Percentiles rank a stretch among this genome's conserved stretches.
Conservation (phyloP, 1,140 invertebrate species). For the Drosophila saltans region DNA sequence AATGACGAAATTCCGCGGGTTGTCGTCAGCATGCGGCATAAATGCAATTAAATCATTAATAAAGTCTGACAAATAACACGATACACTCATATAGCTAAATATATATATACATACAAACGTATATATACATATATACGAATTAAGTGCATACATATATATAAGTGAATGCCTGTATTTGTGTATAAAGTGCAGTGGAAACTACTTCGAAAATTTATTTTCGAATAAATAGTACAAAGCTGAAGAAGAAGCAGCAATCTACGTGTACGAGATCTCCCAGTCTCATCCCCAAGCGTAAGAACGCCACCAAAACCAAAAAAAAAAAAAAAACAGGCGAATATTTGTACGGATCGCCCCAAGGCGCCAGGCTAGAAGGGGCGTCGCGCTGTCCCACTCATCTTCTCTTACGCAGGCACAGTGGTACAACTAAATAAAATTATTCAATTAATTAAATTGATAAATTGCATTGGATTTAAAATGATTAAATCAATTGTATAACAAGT, state of each 20-base stretch:
- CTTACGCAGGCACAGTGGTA: constrained; percentile 66
- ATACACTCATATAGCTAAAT: constrained; percentile 23
- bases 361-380: constrained; percentile 35
- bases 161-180: constrained; percentile 6
- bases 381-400: constrained; percentile 40
- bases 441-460: constrained; percentile 56
- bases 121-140: constrained; percentile 25
- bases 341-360: constrained; percentile 4
- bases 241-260: constrained; percentile 61
- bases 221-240: constrained; percentile 81
- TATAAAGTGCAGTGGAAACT: constrained; percentile 70
- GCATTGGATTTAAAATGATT: constrained; percentile 32
- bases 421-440: constrained; percentile 19
- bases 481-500: constrained; percentile 22
- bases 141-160: constrained; percentile 30
- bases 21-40: constrained; percentile 72
- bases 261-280: constrained; percentile 44
- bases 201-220: constrained; percentile 80
- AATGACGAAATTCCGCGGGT: constrained; percentile 67
- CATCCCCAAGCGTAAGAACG: constrained; percentile 66
- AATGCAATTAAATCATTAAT: constrained; percentile 80
- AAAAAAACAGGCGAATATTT: constrained; percentile 4
- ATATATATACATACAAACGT: constrained; percentile 30
- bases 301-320: constrained; percentile 24
- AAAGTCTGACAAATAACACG: constrained; percentile 72